Conservation (phyloP, 53 echinoderm and acorn worm species). For the Arbacia lixula region DNA sequence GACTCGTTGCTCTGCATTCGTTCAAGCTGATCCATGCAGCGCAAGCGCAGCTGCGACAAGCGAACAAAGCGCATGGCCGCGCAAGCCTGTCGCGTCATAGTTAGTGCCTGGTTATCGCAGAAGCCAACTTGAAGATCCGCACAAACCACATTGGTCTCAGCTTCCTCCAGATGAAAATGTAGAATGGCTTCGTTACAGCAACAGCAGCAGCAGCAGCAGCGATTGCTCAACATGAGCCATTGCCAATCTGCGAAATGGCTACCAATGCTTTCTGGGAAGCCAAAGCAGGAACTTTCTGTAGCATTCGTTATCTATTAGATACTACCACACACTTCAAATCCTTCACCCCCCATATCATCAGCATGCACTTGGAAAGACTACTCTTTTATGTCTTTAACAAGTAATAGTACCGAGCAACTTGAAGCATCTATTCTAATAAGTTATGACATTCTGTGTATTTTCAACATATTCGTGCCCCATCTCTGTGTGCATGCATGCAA, state of each 20-base stretch:
- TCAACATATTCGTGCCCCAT: no score
- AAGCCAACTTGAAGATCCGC: constrained; percentile 23
- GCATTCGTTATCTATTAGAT: no score
- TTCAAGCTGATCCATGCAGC: constrained; percentile 47
- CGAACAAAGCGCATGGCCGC: background rate
- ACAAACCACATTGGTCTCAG: constrained; percentile 17
- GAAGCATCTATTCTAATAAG: no score
- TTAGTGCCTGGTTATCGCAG: background rate
- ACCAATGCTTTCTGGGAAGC: constrained; percentile 35
- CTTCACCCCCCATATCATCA: no score
- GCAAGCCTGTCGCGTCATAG: background rate
- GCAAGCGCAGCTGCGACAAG: constrained; percentile 3
- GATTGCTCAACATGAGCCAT: constrained; percentile 32
- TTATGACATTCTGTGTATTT: no score
- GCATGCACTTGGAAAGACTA: no score
- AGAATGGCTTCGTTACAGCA: constrained; percentile 30
- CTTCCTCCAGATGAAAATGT: constrained; percentile 23
- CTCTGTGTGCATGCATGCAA: no score
- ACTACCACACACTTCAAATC: no score
- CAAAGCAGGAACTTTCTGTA: no score
- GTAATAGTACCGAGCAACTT: no score
- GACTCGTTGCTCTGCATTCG: constrained; percentile 20
- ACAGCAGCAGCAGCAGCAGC: constrained; percentile 3
- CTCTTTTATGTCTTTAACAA: no score
- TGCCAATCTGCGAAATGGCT: constrained; percentile 41